A percentile compares a stretch with the other conserved stretches of the same genome.
phyloP scores from a whole-genome alignment of 2,888 invertebrate species.

The Archips crataeganus region DNA sequence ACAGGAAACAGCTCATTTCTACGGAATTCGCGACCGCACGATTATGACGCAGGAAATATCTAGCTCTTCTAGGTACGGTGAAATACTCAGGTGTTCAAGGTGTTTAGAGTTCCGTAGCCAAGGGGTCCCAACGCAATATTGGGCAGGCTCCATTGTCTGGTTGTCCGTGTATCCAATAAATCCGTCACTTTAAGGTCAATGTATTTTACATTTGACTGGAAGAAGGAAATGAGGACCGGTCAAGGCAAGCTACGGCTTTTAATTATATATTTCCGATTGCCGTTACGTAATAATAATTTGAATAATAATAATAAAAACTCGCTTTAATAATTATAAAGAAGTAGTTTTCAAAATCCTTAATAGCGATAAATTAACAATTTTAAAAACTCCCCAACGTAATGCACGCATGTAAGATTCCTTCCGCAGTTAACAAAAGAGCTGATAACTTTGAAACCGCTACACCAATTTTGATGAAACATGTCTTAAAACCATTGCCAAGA shows the following conservation, averaged over 20 bases:
- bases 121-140: too few relatives aligned
- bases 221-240: background rate
- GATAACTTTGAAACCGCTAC: too few relatives aligned
- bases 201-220: background rate
- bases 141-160: too few relatives aligned
- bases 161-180: too few relatives aligned
- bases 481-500: too few relatives aligned
- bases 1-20: conserved; percentile 3
- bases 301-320: background rate
- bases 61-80: background rate
- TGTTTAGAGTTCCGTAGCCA: too few relatives aligned
- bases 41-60: background rate
- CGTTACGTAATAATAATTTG: background rate
- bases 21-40: background rate
- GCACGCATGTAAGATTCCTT: too few relatives aligned
- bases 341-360: background rate
- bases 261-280: background rate
- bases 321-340: background rate
- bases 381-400: too few relatives aligned
- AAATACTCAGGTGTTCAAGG: background rate
- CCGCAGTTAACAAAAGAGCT: too few relatives aligned
- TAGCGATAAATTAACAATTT: too few relatives aligned
- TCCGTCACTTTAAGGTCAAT: background rate
- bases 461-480: too few relatives aligned
- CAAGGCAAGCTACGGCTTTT: conserved; percentile 1